These are phyloP conservation scores for Phylloscopus trochilus DNA, from an alignment of 2,113 vertebrate species.

Conservation along the genomic window DNA sequence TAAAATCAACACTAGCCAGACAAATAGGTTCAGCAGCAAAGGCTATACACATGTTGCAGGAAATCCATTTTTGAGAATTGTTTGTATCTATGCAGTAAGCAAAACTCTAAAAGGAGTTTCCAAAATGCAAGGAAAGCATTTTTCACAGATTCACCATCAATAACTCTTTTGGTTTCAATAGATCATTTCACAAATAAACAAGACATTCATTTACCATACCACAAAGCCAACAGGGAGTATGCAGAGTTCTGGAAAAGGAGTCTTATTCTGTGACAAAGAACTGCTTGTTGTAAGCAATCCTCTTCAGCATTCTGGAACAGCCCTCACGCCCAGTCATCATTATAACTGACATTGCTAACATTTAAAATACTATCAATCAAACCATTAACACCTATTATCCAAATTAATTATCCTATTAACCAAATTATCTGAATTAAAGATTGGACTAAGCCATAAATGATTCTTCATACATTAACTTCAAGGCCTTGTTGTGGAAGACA, in stretches of 20 bases:
- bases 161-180: not conserved
- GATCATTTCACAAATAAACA: not conserved
- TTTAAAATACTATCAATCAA: not conserved
- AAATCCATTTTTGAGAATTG: not conserved
- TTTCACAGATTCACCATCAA: not conserved
- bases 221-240: not conserved
- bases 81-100: not conserved
- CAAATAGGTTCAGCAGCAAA: not conserved
- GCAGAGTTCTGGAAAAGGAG: not conserved
- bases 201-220: not conserved
- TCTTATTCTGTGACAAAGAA: not conserved
- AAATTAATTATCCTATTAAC: no score
- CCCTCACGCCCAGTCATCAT: not conserved
- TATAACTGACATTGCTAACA: not conserved
- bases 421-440: not conserved
- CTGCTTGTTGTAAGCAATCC: not conserved
- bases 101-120: not conserved
- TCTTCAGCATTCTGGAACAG: not conserved
- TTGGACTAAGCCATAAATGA: not conserved
- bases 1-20: not conserved
- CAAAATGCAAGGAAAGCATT: not conserved
- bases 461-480: not conserved
- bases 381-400: not conserved
- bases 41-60: not conserved
- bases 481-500: not conserved